These are phyloP conservation scores for Forbesichthys agassizii DNA, from an alignment of 2,113 vertebrate genomes.

Conservation along the genomic window DNA sequence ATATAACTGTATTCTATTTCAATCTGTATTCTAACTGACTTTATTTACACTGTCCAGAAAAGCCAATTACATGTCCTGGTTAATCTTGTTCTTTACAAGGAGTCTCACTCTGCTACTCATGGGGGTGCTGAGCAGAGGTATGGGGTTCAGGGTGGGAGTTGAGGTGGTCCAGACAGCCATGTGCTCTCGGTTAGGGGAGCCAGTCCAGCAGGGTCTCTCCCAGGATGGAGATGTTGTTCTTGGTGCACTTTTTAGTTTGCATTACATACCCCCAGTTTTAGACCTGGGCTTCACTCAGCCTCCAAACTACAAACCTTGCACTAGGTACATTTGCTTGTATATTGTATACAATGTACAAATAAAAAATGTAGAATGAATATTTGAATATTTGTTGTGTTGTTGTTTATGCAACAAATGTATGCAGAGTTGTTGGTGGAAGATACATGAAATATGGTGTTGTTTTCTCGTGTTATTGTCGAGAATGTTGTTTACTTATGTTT, in stretches of 20 bases:
- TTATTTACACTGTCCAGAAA: too few species aligned
- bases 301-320: conserved; percentile 53
- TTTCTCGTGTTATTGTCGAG: neutral
- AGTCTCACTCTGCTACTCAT: conserved; percentile 39
- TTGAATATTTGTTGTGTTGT: neutral
- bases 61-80: conserved; percentile 33
- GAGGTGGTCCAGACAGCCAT: conserved; percentile 28
- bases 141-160: conserved; percentile 31
- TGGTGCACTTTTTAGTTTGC: conserved; percentile 66
- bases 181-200: conserved; percentile 55
- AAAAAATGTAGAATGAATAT: neutral
- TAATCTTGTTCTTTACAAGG: conserved; percentile 30
- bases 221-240: conserved; percentile 71
- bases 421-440: neutral
- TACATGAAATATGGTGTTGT: too few species aligned
- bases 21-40: too few species aligned
- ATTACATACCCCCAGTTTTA: conserved; percentile 39
- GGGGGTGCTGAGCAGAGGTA: conserved; percentile 36
- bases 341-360: neutral
- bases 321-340: conserved; percentile 45
- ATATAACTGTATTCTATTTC: too few species aligned
- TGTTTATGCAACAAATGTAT: too few species aligned
- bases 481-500: neutral
- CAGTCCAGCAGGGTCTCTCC: conserved; percentile 48
- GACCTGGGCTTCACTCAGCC: conserved; percentile 47